Percentiles rank a stretch among this genome's conserved stretches.
Evolutionary conservation across 2,797 vertebrate genomes (phyloP).

Genomic region (Emys orbicularis): DNA sequence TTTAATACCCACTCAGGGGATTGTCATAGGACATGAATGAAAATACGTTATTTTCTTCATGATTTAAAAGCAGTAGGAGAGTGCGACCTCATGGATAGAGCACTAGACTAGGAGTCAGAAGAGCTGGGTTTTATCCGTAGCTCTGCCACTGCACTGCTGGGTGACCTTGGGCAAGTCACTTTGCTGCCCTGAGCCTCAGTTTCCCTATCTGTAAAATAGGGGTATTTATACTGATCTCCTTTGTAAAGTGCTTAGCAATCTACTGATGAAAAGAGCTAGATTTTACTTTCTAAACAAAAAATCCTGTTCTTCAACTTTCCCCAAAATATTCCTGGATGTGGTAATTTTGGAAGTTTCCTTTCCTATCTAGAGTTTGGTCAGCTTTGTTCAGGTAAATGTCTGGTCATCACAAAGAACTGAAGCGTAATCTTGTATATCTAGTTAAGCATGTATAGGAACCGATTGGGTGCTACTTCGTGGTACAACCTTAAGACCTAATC

Average conservation of each 20-base stretch:
- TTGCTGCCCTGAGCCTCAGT: not conserved
- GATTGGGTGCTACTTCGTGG: not conserved
- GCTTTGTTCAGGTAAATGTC: not conserved
- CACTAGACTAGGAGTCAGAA: not conserved
- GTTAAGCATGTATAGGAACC: not conserved
- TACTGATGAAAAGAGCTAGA: fast-evolving
- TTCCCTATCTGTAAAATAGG: not conserved
- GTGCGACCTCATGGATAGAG: not conserved
- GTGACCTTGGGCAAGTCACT: not conserved
- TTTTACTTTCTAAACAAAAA: not conserved
- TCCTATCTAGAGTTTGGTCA: not conserved
- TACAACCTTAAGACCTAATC: not conserved
- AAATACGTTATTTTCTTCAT: not conserved
- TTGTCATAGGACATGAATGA: not conserved
- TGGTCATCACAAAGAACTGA: not conserved
- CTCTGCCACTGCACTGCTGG: not conserved
- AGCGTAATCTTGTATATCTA: not conserved
- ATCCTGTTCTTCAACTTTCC: not conserved
- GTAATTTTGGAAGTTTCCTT: not conserved
- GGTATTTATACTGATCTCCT: not conserved
- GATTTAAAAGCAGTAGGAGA: not conserved
- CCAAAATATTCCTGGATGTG: fast-evolving
- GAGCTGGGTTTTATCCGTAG: not conserved
- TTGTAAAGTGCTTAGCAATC: not conserved
- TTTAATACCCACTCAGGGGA: not conserved